These are phyloP conservation scores for Glyptemys insculpta DNA, from an alignment of 2,797 vertebrate genomes.

Conservation along the genomic window DNA sequence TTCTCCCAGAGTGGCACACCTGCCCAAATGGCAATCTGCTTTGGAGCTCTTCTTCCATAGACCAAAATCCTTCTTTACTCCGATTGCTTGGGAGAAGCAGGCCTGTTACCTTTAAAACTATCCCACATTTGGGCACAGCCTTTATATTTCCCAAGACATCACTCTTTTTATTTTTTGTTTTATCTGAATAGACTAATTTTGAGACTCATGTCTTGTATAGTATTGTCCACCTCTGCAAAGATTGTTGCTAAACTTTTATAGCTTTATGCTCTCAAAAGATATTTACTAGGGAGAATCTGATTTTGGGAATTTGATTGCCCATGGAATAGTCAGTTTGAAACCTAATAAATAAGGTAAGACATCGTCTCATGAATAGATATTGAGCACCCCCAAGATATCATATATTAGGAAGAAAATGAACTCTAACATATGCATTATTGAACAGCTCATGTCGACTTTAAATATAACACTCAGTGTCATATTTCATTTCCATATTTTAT, in stretches of 20 bases:
- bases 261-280: background rate
- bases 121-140: background rate
- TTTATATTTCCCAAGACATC: background rate
- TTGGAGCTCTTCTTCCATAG: background rate
- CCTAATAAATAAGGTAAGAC: slow-evolving; percentile 18
- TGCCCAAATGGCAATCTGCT: background rate
- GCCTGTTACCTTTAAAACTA: background rate
- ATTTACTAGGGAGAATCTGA: background rate
- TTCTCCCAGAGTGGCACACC: background rate
- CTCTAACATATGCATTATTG: background rate
- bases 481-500: slow-evolving; percentile 32
- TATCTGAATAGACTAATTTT: background rate
- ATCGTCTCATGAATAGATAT: slow-evolving; percentile 14
- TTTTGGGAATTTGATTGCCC: background rate
- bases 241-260: slow-evolving; percentile 14
- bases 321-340: slow-evolving; percentile 9
- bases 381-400: background rate
- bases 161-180: background rate
- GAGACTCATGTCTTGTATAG: background rate
- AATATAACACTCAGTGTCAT: background rate
- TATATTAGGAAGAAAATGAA: slow-evolving; percentile 25
- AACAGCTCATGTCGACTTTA: background rate
- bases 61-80: background rate
- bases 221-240: background rate
- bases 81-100: background rate